These are phyloP conservation scores for Agonopterix arenella DNA, from an alignment of 2,888 invertebrate genomes.

Conservation along the genomic window DNA sequence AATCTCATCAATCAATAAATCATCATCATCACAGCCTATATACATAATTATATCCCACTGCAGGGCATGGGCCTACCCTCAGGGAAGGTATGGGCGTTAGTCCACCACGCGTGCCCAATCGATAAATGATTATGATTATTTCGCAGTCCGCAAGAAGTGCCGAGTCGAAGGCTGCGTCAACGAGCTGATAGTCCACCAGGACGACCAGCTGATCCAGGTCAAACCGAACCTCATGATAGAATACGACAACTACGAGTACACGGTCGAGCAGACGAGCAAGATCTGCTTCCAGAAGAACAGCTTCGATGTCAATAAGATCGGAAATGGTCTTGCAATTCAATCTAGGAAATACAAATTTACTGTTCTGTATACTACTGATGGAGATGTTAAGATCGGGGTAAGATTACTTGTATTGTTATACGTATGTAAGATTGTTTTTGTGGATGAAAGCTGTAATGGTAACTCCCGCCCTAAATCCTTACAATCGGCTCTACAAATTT, in stretches of 20 bases:
- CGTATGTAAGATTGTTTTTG: too few relatives aligned
- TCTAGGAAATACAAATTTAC: constrained; percentile 85
- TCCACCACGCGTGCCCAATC: too few relatives aligned
- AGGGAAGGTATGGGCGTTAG: too few relatives aligned
- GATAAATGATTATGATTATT: too few relatives aligned
- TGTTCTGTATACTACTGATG: constrained; percentile 82
- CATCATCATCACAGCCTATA: too few relatives aligned
- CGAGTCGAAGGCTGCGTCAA: constrained; percentile 75
- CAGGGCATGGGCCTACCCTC: too few relatives aligned
- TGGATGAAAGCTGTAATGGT: too few relatives aligned
- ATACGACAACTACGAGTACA: constrained; percentile 81
- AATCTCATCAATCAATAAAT: too few relatives aligned
- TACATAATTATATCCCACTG: too few relatives aligned
- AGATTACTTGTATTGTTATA: constrained; percentile 21
- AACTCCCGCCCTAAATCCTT: too few relatives aligned
- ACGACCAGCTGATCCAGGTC: constrained; percentile 75
- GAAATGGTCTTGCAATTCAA: constrained; percentile 81
- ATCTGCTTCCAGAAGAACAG: constrained; percentile 78
- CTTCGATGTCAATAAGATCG: constrained; percentile 82
- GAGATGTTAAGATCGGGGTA: constrained; percentile 84
- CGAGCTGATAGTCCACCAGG: constrained; percentile 79
- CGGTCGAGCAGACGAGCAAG: constrained; percentile 76
- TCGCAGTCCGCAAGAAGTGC: constrained; percentile 81
- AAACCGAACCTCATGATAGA: constrained; percentile 81
- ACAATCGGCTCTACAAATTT: too few relatives aligned